A percentile compares a stretch with the other conserved stretches of the same genome.
Conservation (phyloP, 2,888 invertebrate genomes). For the Fragum whitleyi region DNA sequence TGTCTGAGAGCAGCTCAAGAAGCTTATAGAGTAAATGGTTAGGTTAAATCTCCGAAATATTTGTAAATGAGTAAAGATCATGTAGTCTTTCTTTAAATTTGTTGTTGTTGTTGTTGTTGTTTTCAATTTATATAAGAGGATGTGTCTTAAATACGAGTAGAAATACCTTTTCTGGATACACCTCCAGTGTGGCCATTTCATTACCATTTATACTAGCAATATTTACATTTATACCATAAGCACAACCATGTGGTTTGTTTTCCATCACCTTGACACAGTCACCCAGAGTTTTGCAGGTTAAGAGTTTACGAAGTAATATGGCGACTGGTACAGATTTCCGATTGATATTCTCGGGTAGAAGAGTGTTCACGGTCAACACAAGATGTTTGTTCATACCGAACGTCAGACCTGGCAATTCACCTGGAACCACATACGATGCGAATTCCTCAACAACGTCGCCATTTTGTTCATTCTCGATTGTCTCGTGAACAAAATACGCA, state of each 20-base stretch:
- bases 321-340: slow-evolving; percentile 15
- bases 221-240: slow-evolving; percentile 22
- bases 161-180: slow-evolving; percentile 17
- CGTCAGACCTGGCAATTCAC: slow-evolving; percentile 65
- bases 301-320: not conserved
- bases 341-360: slow-evolving; percentile 51
- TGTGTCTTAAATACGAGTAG: too few relatives aligned
- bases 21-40: too few relatives aligned
- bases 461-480: slow-evolving; percentile 37
- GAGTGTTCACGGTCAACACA: slow-evolving; percentile 63
- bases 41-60: too few relatives aligned
- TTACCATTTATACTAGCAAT: slow-evolving; percentile 8
- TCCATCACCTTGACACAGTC: not conserved
- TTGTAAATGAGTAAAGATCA: too few relatives aligned
- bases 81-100: too few relatives aligned
- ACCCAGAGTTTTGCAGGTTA: not conserved
- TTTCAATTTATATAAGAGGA: too few relatives aligned
- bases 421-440: slow-evolving; percentile 58
- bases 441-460: slow-evolving; percentile 38
- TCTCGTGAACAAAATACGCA: slow-evolving; percentile 60
- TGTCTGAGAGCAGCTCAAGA: too few relatives aligned
- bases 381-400: slow-evolving; percentile 59
- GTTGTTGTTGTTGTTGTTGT: too few relatives aligned
- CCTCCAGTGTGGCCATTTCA: slow-evolving; percentile 13
- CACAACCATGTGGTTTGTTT: slow-evolving; percentile 15